These are phyloP conservation scores for Ceratina japonica DNA, from an alignment of 1,140 invertebrate genomes.

Conservation along the genomic window DNA sequence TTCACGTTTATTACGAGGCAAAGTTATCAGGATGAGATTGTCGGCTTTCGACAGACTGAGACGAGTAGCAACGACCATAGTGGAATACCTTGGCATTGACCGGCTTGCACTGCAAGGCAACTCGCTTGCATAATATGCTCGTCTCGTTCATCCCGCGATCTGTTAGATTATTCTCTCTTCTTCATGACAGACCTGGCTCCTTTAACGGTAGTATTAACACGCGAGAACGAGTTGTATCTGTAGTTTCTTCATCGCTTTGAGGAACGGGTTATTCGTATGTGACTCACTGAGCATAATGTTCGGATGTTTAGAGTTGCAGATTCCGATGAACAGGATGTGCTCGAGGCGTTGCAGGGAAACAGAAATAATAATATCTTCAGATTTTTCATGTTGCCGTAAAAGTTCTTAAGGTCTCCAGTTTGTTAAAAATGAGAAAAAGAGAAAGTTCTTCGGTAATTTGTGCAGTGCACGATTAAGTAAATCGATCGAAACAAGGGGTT, in stretches of 20 bases:
- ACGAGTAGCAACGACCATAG: slow-evolving; percentile 61
- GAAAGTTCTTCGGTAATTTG: background rate
- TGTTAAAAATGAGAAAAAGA: no score
- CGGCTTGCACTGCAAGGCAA: slow-evolving; percentile 74
- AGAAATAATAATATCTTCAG: no score
- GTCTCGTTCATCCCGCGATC: slow-evolving; percentile 75
- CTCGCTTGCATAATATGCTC: slow-evolving; percentile 75
- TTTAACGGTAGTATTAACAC: slow-evolving; percentile 21
- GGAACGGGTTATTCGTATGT: background rate
- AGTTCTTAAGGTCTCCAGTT: no score
- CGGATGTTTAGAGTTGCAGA: background rate
- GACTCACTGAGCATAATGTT: background rate
- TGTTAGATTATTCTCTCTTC: slow-evolving; percentile 46
- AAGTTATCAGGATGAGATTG: slow-evolving; percentile 32
- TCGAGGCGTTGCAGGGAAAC: no score
- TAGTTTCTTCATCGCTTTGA: background rate
- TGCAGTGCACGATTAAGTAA: background rate
- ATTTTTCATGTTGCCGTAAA: no score
- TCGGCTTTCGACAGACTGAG: slow-evolving; percentile 39
- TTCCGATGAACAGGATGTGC: slow-evolving; percentile 4
- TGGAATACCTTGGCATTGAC: slow-evolving; percentile 78
- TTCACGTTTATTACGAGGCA: background rate
- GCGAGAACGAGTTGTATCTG: background rate
- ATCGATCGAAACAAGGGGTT: background rate
- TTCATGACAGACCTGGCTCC: background rate